Evolutionary conservation across 2,113 vertebrate genomes (phyloP).

Genomic region (Australoheros scitulus): DNA sequence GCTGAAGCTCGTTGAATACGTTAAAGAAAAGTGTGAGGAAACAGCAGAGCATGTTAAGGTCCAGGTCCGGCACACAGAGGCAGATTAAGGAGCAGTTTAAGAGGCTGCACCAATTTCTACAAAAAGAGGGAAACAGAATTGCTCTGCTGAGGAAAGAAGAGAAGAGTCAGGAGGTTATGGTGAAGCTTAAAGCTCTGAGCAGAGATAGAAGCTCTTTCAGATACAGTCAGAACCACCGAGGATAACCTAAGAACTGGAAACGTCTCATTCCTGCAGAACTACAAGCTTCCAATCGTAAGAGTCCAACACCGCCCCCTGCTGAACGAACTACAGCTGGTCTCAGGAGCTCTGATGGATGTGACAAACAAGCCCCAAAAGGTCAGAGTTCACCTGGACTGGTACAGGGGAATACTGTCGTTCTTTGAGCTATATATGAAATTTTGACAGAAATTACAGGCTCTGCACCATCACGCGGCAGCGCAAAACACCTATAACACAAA

Average conservation of each 20-base stretch:
- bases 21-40: background rate
- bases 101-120: background rate
- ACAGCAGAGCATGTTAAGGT: background rate
- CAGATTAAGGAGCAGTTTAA: conserved; percentile 1
- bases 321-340: background rate
- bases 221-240: background rate
- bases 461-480: too few species aligned
- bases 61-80: background rate
- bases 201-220: background rate
- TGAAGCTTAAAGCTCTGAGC: background rate
- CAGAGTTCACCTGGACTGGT: conserved; percentile 2
- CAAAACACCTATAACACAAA: too few species aligned
- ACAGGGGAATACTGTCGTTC: conserved; percentile 3
- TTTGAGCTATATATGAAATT: background rate
- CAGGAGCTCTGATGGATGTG: conserved; percentile 10
- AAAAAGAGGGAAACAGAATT: background rate
- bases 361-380: background rate
- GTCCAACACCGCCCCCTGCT: background rate
- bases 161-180: background rate
- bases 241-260: background rate
- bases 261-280: background rate
- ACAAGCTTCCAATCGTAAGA: background rate
- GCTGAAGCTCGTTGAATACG: background rate
- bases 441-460: too few species aligned
- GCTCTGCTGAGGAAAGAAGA: conserved; percentile 10